Percentiles rank a stretch among this genome's conserved stretches.
Conservation (phyloP, 2,113 vertebrate species). For the Corythornis cristatus region DNA sequence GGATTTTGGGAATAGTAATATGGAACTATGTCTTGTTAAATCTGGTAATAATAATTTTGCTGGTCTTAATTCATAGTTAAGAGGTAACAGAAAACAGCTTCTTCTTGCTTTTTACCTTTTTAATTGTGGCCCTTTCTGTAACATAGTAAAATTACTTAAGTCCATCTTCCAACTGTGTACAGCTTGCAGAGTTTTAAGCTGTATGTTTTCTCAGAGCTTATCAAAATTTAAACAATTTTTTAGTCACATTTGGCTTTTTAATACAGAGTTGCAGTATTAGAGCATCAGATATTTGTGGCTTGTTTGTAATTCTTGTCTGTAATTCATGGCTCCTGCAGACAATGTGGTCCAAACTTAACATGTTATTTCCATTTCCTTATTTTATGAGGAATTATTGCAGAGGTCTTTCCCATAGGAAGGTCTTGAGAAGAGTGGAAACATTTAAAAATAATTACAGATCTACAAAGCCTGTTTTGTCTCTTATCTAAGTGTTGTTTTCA, state of each 20-base stretch:
- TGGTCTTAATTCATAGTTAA: slow-evolving; percentile 13
- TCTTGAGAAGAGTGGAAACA: slow-evolving; percentile 36
- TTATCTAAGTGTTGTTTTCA: neutral
- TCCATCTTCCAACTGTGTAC: neutral
- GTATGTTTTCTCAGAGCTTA: neutral
- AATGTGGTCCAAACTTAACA: slow-evolving; percentile 18
- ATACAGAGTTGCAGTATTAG: neutral
- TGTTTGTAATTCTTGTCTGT: neutral
- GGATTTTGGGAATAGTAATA: slow-evolving; percentile 24
- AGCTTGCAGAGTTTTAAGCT: neutral
- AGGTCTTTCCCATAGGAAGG: slow-evolving; percentile 72
- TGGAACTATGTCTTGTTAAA: slow-evolving; percentile 41
- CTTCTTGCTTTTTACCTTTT: neutral
- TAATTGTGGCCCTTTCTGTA: neutral
- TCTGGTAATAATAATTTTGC: slow-evolving; percentile 1
- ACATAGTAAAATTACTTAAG: neutral
- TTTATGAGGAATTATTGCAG: slow-evolving; percentile 29
- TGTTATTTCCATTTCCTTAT: slow-evolving; percentile 44
- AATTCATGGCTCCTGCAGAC: slow-evolving; percentile 44
- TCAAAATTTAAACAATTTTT: neutral
- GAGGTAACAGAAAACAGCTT: neutral
- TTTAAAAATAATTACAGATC: slow-evolving; percentile 35
- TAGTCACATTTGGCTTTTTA: neutral
- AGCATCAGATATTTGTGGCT: neutral
- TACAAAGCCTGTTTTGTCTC: neutral